Conservation (phyloP, 2,113 vertebrate genomes). For the Copsychus sechellarum region DNA sequence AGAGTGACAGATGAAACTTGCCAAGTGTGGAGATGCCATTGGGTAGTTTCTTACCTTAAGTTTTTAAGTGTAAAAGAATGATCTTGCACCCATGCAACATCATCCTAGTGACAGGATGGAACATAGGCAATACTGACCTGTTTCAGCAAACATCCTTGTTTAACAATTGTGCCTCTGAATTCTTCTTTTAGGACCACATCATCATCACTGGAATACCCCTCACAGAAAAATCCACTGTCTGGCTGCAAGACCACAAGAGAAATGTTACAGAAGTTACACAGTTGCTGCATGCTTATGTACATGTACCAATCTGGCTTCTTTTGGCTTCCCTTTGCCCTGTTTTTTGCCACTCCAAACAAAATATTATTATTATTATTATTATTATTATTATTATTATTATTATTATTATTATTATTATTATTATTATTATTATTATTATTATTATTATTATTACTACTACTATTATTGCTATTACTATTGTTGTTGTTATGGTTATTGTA, state of each 20-base stretch:
- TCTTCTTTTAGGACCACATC: slow-evolving; percentile 89
- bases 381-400: neutral
- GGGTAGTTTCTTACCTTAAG: neutral
- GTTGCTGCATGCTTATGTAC: neutral
- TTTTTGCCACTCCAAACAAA: neutral
- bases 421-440: neutral
- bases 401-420: neutral
- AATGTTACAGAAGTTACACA: neutral
- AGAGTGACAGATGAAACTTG: neutral
- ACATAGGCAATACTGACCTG: slow-evolving; percentile 77
- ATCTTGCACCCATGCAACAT: neutral
- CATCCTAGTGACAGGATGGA: neutral
- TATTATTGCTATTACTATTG: no score
- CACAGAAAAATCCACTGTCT: slow-evolving; percentile 92
- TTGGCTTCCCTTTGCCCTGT: neutral
- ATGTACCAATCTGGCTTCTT: neutral
- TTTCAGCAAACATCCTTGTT: slow-evolving; percentile 94
- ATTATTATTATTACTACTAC: neutral
- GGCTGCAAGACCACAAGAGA: slow-evolving; percentile 69
- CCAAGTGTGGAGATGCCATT: neutral
- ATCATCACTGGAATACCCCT: slow-evolving; percentile 96
- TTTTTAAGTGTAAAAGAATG: neutral
- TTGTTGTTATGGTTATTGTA: neutral
- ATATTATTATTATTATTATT: neutral
- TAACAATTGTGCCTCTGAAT: slow-evolving; percentile 93